Evolutionary conservation across 2,797 vertebrate genomes (phyloP).

Genomic region (Pantherophis vulpinus): DNA sequence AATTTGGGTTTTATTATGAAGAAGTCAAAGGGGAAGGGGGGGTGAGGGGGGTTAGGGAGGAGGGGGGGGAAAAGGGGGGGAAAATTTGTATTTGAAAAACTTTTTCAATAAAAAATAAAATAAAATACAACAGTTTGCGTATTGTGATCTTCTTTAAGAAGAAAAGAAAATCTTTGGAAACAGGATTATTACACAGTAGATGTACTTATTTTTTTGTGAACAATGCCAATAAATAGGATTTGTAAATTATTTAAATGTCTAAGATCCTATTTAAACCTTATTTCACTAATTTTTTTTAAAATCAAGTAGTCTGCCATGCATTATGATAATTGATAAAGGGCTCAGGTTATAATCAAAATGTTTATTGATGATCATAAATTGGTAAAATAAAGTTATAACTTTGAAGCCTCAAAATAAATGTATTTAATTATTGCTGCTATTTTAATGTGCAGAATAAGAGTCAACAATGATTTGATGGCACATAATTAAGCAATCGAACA

Average conservation of each 20-base stretch:
- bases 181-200: not conserved
- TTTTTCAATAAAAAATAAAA: too few relatives aligned
- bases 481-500: not conserved
- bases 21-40: too few relatives aligned
- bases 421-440: not conserved
- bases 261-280: not conserved
- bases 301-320: constrained; percentile 5
- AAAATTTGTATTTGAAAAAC: too few relatives aligned
- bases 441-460: not conserved
- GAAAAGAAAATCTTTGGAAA: constrained; percentile 18
- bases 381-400: not conserved
- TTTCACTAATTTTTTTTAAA: not conserved
- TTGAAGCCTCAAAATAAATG: not conserved
- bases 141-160: not conserved
- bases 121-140: not conserved
- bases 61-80: too few relatives aligned
- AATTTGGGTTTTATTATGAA: too few relatives aligned
- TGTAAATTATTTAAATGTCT: constrained; percentile 25
- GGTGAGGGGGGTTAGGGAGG: too few relatives aligned
- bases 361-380: not conserved
- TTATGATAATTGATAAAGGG: not conserved
- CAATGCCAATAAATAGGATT: constrained; percentile 26
- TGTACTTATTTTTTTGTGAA: constrained; percentile 22
- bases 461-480: not conserved
- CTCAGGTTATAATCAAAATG: not conserved